Conservation (phyloP, 1,140 invertebrate genomes). For the Coptotermes formosanus region DNA sequence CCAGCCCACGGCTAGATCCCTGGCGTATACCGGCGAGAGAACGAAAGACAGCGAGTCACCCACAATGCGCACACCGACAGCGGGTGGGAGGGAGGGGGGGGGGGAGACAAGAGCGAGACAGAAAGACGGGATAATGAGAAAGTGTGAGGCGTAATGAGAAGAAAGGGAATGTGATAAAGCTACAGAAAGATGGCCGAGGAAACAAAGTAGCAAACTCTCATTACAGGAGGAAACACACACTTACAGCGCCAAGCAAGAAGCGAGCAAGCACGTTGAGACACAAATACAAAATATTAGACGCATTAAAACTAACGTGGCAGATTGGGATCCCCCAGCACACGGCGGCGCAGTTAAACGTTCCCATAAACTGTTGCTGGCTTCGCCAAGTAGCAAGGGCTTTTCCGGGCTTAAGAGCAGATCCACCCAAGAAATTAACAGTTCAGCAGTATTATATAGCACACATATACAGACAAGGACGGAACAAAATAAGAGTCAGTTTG, state of each 20-base stretch:
- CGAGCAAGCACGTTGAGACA: not conserved
- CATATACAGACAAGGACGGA: not conserved
- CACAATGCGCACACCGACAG: not conserved
- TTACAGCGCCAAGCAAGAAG: not conserved
- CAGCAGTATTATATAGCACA: not conserved
- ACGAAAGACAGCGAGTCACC: constrained; percentile 2
- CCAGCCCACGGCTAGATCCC: not conserved
- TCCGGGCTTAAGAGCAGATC: not conserved
- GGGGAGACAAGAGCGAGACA: not conserved
- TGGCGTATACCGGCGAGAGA: not conserved
- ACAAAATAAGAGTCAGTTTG: not conserved
- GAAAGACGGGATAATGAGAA: constrained; percentile 31
- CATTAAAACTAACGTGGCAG: constrained; percentile 30
- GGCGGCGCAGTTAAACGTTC: not conserved
- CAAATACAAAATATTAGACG: constrained; percentile 32
- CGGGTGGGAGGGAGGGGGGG: not conserved
- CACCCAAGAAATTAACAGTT: not conserved
- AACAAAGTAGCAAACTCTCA: constrained; percentile 32
- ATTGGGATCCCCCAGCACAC: constrained; percentile 24
- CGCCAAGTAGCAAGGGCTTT: not conserved
- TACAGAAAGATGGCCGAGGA: constrained; percentile 30
- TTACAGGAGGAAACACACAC: constrained; percentile 22
- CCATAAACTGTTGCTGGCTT: constrained; percentile 16
- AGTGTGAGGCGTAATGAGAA: constrained; percentile 33
- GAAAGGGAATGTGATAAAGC: constrained; percentile 32